Evolutionary conservation across 2,888 invertebrate species (phyloP).

Genomic region (Metacarcinus magister): DNA sequence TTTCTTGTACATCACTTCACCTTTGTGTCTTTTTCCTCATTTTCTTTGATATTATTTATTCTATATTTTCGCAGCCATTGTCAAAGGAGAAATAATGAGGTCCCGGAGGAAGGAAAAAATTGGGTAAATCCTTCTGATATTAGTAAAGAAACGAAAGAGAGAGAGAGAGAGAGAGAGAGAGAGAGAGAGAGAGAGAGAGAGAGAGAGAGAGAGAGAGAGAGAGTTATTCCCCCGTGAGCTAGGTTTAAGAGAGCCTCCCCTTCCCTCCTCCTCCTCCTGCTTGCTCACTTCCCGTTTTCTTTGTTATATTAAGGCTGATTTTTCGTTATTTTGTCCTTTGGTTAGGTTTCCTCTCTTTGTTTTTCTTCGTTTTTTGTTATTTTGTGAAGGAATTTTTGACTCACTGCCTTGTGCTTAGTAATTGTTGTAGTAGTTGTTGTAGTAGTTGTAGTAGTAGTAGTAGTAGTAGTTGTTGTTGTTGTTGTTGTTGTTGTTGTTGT

Average conservation of each 20-base stretch:
- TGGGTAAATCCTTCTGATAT: constrained; percentile 3
- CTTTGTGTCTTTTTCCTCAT: background rate
- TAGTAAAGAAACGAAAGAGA: background rate
- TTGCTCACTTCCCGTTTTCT: background rate
- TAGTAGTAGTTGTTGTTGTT: background rate
- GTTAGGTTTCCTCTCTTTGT: background rate
- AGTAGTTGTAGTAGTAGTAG: background rate
- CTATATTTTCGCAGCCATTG: background rate
- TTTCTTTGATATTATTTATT: background rate
- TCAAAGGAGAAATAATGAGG: constrained; percentile 19
- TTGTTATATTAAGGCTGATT: background rate
- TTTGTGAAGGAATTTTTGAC: no score
- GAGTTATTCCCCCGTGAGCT: background rate
- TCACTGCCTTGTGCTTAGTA: no score
- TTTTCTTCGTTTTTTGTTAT: background rate
- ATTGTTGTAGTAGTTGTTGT: background rate
- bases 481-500: background rate
- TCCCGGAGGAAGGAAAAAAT: constrained; percentile 12
- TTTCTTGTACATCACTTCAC: background rate
- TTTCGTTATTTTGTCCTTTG: background rate
- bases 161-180: background rate
- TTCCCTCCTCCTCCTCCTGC: background rate
- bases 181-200: background rate
- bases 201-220: no score
- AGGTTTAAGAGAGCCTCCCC: background rate